phyloP scores from a whole-genome alignment of 2,113 vertebrate species.

The Rostratula benghalensis region DNA sequence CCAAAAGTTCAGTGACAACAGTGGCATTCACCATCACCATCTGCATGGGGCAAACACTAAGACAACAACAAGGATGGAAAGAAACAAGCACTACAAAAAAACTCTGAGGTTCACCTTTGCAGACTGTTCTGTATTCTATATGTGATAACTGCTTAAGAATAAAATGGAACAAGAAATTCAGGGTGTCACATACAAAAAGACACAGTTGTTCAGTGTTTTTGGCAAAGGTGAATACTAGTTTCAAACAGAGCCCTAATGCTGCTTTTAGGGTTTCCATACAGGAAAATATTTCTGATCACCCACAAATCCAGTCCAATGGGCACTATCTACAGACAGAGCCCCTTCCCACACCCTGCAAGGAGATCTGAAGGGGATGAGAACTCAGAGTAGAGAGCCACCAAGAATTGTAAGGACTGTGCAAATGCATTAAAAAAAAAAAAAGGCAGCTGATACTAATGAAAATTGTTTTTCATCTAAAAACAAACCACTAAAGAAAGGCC shows the following conservation, averaged over 20 bases:
- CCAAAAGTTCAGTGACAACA: not conserved
- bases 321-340: not conserved
- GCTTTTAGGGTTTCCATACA: not conserved
- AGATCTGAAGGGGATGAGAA: not conserved
- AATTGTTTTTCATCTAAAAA: not conserved
- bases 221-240: not conserved
- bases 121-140: fast-evolving
- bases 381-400: not conserved
- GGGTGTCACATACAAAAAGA: not conserved
- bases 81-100: not conserved
- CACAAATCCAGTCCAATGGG: not conserved
- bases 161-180: not conserved
- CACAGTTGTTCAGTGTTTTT: fast-evolving
- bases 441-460: not conserved
- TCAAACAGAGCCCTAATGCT: fast-evolving
- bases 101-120: not conserved
- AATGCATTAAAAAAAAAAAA: not conserved
- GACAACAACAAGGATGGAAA: not conserved
- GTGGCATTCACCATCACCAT: fast-evolving
- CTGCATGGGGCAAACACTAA: not conserved
- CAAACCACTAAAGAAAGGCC: not conserved
- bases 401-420: not conserved
- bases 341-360: not conserved
- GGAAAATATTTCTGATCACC: not conserved
- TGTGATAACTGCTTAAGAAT: not conserved